A percentile compares a stretch with the other conserved stretches of the same genome.
Conservation (phyloP, 2,888 invertebrate genomes). For the Ormia ochracea region DNA sequence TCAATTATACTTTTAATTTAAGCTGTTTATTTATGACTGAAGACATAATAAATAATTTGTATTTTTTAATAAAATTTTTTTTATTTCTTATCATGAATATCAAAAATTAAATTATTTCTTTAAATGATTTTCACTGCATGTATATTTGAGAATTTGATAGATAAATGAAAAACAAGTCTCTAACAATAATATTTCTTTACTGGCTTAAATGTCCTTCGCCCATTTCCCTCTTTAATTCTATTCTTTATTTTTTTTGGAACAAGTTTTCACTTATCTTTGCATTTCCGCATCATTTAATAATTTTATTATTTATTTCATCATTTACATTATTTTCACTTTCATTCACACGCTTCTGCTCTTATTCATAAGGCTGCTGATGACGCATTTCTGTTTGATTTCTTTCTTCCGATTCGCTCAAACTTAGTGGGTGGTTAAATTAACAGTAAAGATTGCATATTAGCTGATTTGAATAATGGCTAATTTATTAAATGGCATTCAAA, state of each 20-base stretch:
- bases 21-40: no score
- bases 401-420: slow-evolving; percentile 3
- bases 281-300: slow-evolving; percentile 75
- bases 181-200: no score
- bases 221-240: neutral
- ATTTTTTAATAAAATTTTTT: no score
- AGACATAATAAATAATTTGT: no score
- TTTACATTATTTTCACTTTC: slow-evolving; percentile 70
- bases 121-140: no score
- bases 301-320: slow-evolving; percentile 70
- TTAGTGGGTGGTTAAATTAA: slow-evolving; percentile 52
- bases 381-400: neutral
- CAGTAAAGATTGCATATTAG: slow-evolving; percentile 34
- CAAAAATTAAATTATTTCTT: no score
- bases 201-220: neutral
- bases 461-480: slow-evolving; percentile 53
- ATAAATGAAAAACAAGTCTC: no score
- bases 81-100: no score
- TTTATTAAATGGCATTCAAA: slow-evolving; percentile 31
- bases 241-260: neutral
- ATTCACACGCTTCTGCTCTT: slow-evolving; percentile 47
- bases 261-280: slow-evolving; percentile 70
- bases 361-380: neutral
- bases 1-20: no score
- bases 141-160: no score